Conservation (phyloP, 2,113 vertebrate genomes). For the Xenopus borealis region DNA sequence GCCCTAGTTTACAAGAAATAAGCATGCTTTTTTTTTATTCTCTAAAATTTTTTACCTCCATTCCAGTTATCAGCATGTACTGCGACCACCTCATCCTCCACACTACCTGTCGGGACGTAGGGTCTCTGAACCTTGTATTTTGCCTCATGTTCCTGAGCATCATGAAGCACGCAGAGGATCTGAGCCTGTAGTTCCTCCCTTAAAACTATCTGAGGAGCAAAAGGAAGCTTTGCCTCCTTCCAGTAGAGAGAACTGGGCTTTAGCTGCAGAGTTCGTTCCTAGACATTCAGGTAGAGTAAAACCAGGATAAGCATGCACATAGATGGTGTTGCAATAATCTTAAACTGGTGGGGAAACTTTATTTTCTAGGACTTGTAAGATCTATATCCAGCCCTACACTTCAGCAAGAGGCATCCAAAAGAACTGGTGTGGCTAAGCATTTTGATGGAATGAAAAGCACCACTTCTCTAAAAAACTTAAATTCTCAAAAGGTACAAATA, state of each 20-base stretch:
- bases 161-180: constrained; percentile 30
- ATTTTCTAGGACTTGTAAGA: background rate
- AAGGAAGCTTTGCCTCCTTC: constrained; percentile 26
- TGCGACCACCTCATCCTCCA: background rate
- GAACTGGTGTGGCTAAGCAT: background rate
- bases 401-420: background rate
- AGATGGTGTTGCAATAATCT: too few relatives aligned
- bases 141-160: background rate
- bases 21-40: too few relatives aligned
- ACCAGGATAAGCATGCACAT: too few relatives aligned
- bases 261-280: constrained; percentile 28
- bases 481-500: constrained; percentile 13
- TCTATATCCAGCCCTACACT: constrained; percentile 22
- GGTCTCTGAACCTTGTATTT: constrained; percentile 57
- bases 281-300: constrained; percentile 41
- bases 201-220: constrained; percentile 48
- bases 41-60: too few relatives aligned
- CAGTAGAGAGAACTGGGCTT: rapidly evolving
- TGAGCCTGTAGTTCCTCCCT: background rate
- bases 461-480: background rate
- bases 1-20: too few relatives aligned
- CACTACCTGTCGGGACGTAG: constrained; percentile 16
- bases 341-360: background rate
- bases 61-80: constrained; percentile 11
- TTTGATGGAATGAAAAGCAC: background rate